phyloP scores from a whole-genome alignment of 92 coral and sea anemone species.

The Porites rus region DNA sequence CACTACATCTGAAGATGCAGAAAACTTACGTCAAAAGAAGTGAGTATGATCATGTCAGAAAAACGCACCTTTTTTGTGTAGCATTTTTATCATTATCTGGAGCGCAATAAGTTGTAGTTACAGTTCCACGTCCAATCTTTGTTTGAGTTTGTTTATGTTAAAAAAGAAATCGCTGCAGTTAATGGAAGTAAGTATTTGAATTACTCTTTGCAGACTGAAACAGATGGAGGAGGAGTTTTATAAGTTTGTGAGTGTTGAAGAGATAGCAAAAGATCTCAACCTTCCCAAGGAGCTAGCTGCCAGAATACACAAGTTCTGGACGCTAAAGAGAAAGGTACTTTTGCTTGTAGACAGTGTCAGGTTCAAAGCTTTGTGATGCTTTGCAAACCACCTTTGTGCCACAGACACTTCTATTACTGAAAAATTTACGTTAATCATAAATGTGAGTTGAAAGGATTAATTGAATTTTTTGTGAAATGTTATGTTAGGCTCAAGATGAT shows the following conservation, averaged over 20 bases:
- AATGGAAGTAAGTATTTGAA: background rate
- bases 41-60: conserved; percentile 22
- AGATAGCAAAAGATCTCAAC: conserved; percentile 82
- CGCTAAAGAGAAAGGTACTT: conserved; percentile 94
- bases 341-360: background rate
- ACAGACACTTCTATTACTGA: no score
- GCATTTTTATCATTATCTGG: no score
- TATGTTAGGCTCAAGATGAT: conserved; percentile 86
- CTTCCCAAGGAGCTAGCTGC: conserved; percentile 82
- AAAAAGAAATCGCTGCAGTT: no score
- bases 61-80: background rate
- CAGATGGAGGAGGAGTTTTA: conserved; percentile 98
- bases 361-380: no score
- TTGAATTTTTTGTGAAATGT: background rate
- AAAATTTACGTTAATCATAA: no score
- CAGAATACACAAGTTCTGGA: conserved; percentile 91
- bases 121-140: no score
- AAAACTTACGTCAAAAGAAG: conserved; percentile 93
- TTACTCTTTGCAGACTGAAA: conserved; percentile 72
- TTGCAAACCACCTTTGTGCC: no score
- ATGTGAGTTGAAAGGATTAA: no score
- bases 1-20: conserved; percentile 69
- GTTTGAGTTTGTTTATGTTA: no score
- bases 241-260: conserved; percentile 79
- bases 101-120: no score